A percentile compares a stretch with the other conserved stretches of the same genome.
Evolutionary conservation across 2,888 invertebrate species (phyloP).

Genomic region (Limenitis camilla): DNA sequence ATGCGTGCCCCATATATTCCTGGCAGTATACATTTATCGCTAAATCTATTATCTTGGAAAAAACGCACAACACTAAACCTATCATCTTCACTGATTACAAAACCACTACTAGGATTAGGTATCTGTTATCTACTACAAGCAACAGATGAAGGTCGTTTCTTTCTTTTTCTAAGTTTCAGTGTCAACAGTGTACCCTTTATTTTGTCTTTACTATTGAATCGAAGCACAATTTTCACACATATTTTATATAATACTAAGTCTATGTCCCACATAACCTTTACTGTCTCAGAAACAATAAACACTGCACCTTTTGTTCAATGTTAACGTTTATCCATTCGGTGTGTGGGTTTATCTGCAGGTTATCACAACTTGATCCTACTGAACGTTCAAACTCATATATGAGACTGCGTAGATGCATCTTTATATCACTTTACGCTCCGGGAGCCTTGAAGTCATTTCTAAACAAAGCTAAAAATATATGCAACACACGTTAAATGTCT

Average conservation of each 20-base stretch:
- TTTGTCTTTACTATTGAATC: constrained; percentile 15
- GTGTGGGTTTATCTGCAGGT: constrained; percentile 46
- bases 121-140: constrained; percentile 20
- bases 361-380: constrained; percentile 37
- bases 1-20: constrained; percentile 14
- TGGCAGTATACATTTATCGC: constrained; percentile 32
- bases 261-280: constrained; percentile 19
- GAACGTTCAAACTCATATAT: constrained; percentile 32
- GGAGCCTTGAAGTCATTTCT: constrained; percentile 47
- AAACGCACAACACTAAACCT: constrained; percentile 49
- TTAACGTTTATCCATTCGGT: constrained; percentile 14
- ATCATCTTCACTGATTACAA: constrained; percentile 44
- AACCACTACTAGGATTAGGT: constrained; percentile 11
- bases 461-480: constrained; percentile 38
- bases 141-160: constrained; percentile 35
- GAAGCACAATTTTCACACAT: constrained; percentile 13
- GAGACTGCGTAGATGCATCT: constrained; percentile 37
- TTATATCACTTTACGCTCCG: constrained; percentile 29
- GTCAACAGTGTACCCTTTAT: constrained; percentile 18
- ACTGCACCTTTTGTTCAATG: constrained; percentile 19
- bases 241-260: constrained; percentile 13
- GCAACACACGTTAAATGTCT: constrained; percentile 36
- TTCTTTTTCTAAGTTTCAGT: constrained; percentile 41
- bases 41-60: constrained; percentile 48
- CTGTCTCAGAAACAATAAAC: constrained; percentile 15